These are phyloP conservation scores for Stictonetta naevosa DNA, from an alignment of 2,113 vertebrate genomes.

Conservation along the genomic window DNA sequence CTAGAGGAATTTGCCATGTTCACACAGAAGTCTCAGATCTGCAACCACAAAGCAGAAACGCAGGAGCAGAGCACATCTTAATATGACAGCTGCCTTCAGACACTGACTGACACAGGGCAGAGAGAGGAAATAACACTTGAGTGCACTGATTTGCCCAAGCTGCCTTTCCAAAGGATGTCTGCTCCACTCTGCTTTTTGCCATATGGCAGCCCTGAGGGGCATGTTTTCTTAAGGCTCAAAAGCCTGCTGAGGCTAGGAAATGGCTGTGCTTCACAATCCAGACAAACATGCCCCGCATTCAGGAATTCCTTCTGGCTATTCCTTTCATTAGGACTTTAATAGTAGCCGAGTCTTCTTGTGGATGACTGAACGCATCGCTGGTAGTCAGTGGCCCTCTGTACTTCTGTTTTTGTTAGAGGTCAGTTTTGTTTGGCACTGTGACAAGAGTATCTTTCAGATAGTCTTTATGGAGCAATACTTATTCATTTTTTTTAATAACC, in stretches of 20 bases:
- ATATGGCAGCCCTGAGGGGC: conserved; percentile 13
- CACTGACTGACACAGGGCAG: neutral
- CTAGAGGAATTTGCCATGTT: neutral
- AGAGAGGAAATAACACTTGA: neutral
- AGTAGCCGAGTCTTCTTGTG: conserved; percentile 46
- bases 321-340: conserved; percentile 58
- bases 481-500: conserved; percentile 32
- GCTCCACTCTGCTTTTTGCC: conserved; percentile 20
- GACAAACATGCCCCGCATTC: neutral
- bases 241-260: neutral
- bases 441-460: conserved; percentile 20
- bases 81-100: conserved; percentile 2
- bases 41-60: neutral
- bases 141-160: conserved; percentile 1
- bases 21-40: neutral
- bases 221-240: conserved; percentile 50
- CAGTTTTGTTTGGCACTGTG: conserved; percentile 56
- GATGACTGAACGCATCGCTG: conserved; percentile 51
- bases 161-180: conserved; percentile 18
- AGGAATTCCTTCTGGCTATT: conserved; percentile 55
- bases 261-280: neutral
- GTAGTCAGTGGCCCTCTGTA: conserved; percentile 54
- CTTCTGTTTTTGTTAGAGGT: conserved; percentile 68
- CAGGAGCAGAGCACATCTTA: neutral
- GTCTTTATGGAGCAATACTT: conserved; percentile 10